phyloP scores from a whole-genome alignment of 2,113 vertebrate genomes.

The Cephalopholis sonnerati region DNA sequence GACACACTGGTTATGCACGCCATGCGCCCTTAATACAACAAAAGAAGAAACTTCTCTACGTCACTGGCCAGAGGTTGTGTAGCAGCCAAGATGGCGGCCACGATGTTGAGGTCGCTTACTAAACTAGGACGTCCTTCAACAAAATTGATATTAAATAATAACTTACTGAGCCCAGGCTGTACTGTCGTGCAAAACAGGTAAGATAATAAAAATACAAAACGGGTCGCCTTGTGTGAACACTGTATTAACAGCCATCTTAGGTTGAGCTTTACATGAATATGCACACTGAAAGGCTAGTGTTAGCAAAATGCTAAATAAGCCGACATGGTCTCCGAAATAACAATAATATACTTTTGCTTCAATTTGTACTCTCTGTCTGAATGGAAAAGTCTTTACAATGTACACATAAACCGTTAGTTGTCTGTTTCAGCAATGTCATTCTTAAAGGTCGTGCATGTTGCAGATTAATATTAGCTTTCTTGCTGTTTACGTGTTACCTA shows the following conservation, averaged over 20 bases:
- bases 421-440: accelerated
- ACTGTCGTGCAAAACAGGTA: slow-evolving; percentile 83
- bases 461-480: no score
- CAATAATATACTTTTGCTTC: not conserved
- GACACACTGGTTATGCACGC: accelerated
- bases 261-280: not conserved
- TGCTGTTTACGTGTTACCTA: not conserved
- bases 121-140: slow-evolving; percentile 87
- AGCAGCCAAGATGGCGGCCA: slow-evolving; percentile 83
- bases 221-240: accelerated
- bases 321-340: not conserved
- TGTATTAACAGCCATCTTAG: accelerated
- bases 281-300: slow-evolving; percentile 16
- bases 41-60: slow-evolving; percentile 37
- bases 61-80: slow-evolving; percentile 46
- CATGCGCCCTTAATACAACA: not conserved
- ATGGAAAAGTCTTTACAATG: not conserved
- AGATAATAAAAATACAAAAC: not conserved
- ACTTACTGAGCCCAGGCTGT: slow-evolving; percentile 68
- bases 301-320: slow-evolving; percentile 53
- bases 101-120: slow-evolving; percentile 84
- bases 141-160: slow-evolving; percentile 75
- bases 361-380: not conserved
- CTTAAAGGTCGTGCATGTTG: not conserved
- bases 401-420: no score